Evolutionary conservation across 2,888 invertebrate genomes (phyloP).

Genomic region (Lacanobia oleracea): DNA sequence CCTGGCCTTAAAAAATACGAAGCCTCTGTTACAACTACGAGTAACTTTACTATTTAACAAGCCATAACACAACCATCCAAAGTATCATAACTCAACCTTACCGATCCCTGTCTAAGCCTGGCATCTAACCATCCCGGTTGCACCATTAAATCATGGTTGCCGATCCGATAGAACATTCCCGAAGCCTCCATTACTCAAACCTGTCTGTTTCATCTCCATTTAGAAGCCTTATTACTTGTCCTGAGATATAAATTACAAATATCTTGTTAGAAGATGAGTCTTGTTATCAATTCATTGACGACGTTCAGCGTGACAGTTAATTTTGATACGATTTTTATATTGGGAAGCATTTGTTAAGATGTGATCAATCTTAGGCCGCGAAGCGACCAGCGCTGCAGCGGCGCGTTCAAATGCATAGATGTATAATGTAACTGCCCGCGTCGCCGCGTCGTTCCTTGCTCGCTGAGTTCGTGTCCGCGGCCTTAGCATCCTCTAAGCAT

Average conservation of each 20-base stretch:
- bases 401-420: no score
- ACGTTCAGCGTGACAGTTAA: slow-evolving; percentile 32
- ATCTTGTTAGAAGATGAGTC: slow-evolving; percentile 44
- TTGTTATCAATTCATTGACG: slow-evolving; percentile 32
- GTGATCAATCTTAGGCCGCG: slow-evolving; percentile 8
- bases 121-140: slow-evolving; percentile 38
- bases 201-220: slow-evolving; percentile 53
- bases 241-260: slow-evolving; percentile 50
- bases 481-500: no score
- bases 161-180: slow-evolving; percentile 53
- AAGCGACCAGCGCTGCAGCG: no score
- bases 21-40: background rate
- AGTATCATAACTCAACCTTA: slow-evolving; percentile 42
- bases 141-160: slow-evolving; percentile 62
- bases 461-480: no score
- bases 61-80: background rate
- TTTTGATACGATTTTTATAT: slow-evolving; percentile 18
- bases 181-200: slow-evolving; percentile 60
- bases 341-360: background rate
- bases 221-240: slow-evolving; percentile 51
- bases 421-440: no score
- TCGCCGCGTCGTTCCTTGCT: no score
- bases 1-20: background rate
- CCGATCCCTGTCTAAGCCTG: slow-evolving; percentile 45
- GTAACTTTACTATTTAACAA: background rate